Conservation (phyloP, 2,888 invertebrate species). For the Polyommatus iphigenia region DNA sequence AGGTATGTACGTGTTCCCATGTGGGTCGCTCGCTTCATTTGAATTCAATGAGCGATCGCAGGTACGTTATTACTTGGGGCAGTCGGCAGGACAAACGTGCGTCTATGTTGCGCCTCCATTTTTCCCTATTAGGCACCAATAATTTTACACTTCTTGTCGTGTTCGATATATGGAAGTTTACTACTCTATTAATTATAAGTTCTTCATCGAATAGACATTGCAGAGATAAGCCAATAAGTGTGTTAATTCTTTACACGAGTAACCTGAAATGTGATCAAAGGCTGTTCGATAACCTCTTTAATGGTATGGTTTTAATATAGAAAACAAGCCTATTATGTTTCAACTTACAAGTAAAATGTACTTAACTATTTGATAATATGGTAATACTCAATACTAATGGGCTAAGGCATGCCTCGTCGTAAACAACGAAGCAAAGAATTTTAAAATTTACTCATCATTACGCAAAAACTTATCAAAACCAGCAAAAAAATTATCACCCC, state of each 20-base stretch:
- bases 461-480: not conserved
- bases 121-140: slow-evolving; percentile 42
- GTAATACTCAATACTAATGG: not conserved
- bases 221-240: not conserved
- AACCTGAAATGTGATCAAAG: slow-evolving; percentile 5
- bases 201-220: slow-evolving; percentile 9
- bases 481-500: slow-evolving; percentile 11
- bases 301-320: not conserved
- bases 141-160: slow-evolving; percentile 35
- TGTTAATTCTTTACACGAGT: slow-evolving; percentile 10
- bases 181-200: slow-evolving; percentile 21
- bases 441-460: not conserved
- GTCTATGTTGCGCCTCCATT: slow-evolving; percentile 45
- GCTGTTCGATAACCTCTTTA: not conserved
- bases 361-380: not conserved
- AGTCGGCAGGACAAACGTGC: slow-evolving; percentile 44
- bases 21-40: slow-evolving; percentile 46
- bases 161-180: slow-evolving; percentile 22
- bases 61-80: slow-evolving; percentile 46
- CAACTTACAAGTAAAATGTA: not conserved
- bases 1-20: slow-evolving; percentile 44
- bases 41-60: slow-evolving; percentile 48
- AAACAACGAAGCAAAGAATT: not conserved
- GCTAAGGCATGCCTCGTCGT: not conserved
- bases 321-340: not conserved